A percentile compares a stretch with the other conserved stretches of the same genome.
phyloP scores from a whole-genome alignment of 2,113 vertebrate species.

The Phainopepla nitens region DNA sequence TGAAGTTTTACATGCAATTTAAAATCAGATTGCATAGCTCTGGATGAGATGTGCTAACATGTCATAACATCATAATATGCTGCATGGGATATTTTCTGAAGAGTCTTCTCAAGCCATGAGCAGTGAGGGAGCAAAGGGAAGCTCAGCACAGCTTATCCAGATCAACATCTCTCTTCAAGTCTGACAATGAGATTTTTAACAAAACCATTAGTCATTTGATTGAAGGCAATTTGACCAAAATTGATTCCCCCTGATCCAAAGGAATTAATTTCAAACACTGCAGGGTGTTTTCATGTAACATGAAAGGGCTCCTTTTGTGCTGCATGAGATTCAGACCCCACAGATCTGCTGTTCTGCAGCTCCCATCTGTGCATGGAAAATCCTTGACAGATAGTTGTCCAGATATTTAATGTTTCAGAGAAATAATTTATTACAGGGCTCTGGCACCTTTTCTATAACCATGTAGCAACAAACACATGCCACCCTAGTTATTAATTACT shows the following conservation, averaged over 20 bases:
- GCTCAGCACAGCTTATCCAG: slow-evolving; percentile 38
- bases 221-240: slow-evolving; percentile 66
- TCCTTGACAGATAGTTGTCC: slow-evolving; percentile 19
- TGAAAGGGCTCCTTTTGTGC: slow-evolving; percentile 57
- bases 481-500: neutral
- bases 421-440: slow-evolving; percentile 39
- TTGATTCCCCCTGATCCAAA: slow-evolving; percentile 63
- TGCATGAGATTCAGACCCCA: slow-evolving; percentile 53
- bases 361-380: slow-evolving; percentile 45
- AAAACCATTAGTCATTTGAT: slow-evolving; percentile 65
- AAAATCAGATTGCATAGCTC: neutral
- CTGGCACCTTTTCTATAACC: slow-evolving; percentile 1
- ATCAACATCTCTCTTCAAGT: slow-evolving; percentile 46
- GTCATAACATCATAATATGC: neutral
- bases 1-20: neutral
- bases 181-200: slow-evolving; percentile 63
- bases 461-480: neutral
- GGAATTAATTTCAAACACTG: slow-evolving; percentile 69
- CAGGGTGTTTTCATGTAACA: slow-evolving; percentile 57
- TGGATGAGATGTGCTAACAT: neutral
- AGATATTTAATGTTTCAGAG: slow-evolving; percentile 24
- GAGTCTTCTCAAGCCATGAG: slow-evolving; percentile 37
- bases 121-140: neutral
- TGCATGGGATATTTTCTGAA: slow-evolving; percentile 34
- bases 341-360: slow-evolving; percentile 31